These are phyloP conservation scores for Clamator glandarius DNA, from an alignment of 2,797 vertebrate species.

Conservation along the genomic window DNA sequence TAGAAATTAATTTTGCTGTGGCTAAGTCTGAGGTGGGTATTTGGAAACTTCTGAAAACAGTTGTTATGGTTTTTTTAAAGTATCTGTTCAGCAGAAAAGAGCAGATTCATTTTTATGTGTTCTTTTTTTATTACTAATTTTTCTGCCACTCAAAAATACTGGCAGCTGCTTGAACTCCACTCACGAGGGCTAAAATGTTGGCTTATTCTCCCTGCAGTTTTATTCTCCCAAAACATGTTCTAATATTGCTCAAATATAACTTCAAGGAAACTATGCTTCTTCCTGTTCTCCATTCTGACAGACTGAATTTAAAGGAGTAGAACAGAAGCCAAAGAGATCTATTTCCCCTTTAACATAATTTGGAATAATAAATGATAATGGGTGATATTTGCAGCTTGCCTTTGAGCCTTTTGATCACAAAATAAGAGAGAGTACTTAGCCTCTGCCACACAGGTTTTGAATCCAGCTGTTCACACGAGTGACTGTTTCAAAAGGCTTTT, in stretches of 20 bases:
- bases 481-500: neutral
- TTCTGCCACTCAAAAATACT: neutral
- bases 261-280: neutral
- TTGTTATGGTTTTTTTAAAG: neutral
- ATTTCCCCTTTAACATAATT: neutral
- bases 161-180: slow-evolving; percentile 1
- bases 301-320: neutral
- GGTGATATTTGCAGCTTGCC: neutral
- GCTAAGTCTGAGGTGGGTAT: neutral
- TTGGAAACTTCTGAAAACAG: neutral
- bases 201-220: neutral
- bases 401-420: neutral
- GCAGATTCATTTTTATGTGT: neutral
- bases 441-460: neutral
- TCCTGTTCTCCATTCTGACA: neutral
- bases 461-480: neutral
- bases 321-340: neutral
- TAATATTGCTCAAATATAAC: neutral
- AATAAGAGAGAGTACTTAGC: neutral
- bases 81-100: neutral
- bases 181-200: neutral
- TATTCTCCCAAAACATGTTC: neutral
- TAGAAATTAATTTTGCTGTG: neutral
- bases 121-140: neutral
- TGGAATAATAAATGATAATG: neutral